Conservation (phyloP, 2,888 invertebrate genomes). For the Rhagonycha lutea region DNA sequence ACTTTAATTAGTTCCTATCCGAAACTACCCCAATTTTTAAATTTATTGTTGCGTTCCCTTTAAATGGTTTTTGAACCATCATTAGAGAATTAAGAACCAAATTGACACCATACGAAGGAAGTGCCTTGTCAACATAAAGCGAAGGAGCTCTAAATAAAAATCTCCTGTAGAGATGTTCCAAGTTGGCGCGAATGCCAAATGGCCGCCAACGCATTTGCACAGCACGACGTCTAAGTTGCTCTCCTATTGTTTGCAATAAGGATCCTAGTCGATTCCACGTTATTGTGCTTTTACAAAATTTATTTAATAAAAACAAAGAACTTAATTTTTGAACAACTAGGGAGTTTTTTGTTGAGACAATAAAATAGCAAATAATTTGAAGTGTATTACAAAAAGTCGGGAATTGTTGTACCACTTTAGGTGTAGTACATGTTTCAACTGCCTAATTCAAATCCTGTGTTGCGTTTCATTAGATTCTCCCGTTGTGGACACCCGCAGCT, state of each 20-base stretch:
- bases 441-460: slow-evolving; percentile 23
- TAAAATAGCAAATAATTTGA: not conserved
- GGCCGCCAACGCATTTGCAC: slow-evolving; percentile 34
- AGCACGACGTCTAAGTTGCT: slow-evolving; percentile 30
- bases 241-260: slow-evolving; percentile 36
- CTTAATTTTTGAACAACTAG: not conserved
- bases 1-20: not conserved
- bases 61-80: slow-evolving; percentile 12
- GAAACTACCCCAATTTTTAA: not conserved
- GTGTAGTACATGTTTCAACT: slow-evolving; percentile 1
- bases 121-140: slow-evolving; percentile 23
- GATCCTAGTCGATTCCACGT: not conserved
- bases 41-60: not conserved
- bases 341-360: not conserved
- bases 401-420: not conserved
- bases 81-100: slow-evolving; percentile 11
- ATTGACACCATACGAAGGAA: slow-evolving; percentile 27
- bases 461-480: slow-evolving; percentile 34
- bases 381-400: not conserved
- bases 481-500: slow-evolving; percentile 40
- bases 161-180: slow-evolving; percentile 28
- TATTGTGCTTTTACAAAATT: not conserved
- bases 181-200: slow-evolving; percentile 36
- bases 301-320: not conserved
- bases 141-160: slow-evolving; percentile 27